Evolutionary conservation across 2,113 vertebrate species (phyloP).

Genomic region (Aegithalos caudatus): DNA sequence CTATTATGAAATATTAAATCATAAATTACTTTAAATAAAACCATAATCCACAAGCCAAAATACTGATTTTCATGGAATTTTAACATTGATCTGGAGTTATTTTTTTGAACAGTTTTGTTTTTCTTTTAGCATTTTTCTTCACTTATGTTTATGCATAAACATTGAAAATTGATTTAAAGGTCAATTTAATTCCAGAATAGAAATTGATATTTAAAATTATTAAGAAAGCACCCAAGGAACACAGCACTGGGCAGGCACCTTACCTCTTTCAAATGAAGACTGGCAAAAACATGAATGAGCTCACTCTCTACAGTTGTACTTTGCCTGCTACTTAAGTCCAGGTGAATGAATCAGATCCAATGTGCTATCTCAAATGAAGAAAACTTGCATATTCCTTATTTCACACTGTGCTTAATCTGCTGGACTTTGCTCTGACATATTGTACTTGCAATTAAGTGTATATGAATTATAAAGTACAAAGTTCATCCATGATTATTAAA

Average conservation of each 20-base stretch:
- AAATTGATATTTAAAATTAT: neutral
- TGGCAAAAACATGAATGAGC: neutral
- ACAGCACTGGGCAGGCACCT: neutral
- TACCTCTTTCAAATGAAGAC: conserved; percentile 40
- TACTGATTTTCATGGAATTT: neutral
- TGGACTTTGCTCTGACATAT: conserved; percentile 32
- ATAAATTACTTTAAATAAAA: neutral
- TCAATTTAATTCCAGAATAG: neutral
- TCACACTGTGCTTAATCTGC: neutral
- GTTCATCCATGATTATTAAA: neutral
- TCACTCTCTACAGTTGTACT: conserved; percentile 36
- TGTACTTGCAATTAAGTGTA: neutral
- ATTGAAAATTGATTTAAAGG: neutral
- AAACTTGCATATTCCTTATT: conserved; percentile 20
- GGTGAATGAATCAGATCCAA: conserved; percentile 23
- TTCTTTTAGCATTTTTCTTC: neutral
- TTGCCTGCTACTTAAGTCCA: conserved; percentile 55
- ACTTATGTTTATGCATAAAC: neutral
- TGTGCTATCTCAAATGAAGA: conserved; percentile 23
- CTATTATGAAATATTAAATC: neutral
- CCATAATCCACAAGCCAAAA: neutral
- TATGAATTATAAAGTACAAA: conserved; percentile 16
- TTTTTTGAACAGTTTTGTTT: neutral
- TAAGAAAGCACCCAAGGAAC: neutral
- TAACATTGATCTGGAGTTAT: neutral